A percentile compares a stretch with the other conserved stretches of the same genome.
phyloP scores from a whole-genome alignment of 37 sponge, comb jelly and placozoan species.

The Spongia lamella region DNA sequence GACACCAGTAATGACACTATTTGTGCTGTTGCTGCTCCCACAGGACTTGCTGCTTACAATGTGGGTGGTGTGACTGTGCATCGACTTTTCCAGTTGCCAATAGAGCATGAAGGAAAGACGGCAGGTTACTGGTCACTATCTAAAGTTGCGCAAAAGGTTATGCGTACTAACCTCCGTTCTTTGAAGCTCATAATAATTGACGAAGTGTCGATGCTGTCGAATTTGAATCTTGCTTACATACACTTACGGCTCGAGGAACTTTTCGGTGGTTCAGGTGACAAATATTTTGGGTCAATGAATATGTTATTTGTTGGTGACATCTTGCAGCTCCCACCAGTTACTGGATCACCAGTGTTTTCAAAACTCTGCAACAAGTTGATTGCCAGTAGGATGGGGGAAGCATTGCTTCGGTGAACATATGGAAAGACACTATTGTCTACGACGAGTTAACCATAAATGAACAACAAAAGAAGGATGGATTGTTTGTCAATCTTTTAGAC shows the following conservation, averaged over 20 bases:
- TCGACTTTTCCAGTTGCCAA: slow-evolving; percentile 30
- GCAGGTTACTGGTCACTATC: slow-evolving; percentile 52
- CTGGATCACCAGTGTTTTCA: slow-evolving; percentile 38
- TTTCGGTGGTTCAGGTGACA: slow-evolving; percentile 28
- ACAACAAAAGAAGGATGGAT: slow-evolving; percentile 46
- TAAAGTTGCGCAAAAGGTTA: slow-evolving; percentile 32
- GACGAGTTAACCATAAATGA: slow-evolving; percentile 74
- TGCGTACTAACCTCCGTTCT: slow-evolving; percentile 12
- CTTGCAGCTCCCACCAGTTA: slow-evolving; percentile 53
- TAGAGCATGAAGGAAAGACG: slow-evolving; percentile 46
- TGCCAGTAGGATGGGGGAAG: slow-evolving; percentile 1
- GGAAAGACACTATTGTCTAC: slow-evolving; percentile 29
- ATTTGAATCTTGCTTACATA: slow-evolving; percentile 17
- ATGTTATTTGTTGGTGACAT: slow-evolving; percentile 60
- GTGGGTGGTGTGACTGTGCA: slow-evolving; percentile 45
- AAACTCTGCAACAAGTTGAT: slow-evolving; percentile 14
- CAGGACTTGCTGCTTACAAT: slow-evolving; percentile 47
- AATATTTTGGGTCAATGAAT: slow-evolving; percentile 31
- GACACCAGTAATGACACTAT: neutral
- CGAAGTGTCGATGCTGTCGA: slow-evolving; percentile 53
- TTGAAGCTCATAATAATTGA: slow-evolving; percentile 53
- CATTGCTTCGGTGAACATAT: slow-evolving; percentile 34
- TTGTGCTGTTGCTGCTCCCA: slow-evolving; percentile 37
- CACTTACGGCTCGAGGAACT: slow-evolving; percentile 54
- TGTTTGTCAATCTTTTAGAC: slow-evolving; percentile 16